These are phyloP conservation scores for Jacana jacana DNA, from an alignment of 2,113 vertebrate genomes.

Conservation along the genomic window DNA sequence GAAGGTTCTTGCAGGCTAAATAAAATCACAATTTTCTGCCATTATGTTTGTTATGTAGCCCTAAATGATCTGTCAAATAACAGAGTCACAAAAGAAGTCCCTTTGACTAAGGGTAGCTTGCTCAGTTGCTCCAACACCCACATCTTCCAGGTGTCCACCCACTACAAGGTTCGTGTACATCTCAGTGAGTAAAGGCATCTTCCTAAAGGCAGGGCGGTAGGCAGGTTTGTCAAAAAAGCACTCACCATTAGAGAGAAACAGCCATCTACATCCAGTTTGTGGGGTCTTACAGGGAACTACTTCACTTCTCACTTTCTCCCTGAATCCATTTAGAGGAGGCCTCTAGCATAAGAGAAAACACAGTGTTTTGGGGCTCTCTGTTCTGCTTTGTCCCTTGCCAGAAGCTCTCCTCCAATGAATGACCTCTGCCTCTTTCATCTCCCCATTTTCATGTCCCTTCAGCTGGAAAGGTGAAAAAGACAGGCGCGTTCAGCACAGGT, in stretches of 20 bases:
- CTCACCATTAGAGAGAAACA: neutral
- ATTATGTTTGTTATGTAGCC: neutral
- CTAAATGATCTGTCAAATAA: neutral
- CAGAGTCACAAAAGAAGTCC: neutral
- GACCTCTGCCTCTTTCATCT: neutral
- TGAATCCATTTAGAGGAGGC: neutral
- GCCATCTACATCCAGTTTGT: neutral
- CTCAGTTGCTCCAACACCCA: neutral
- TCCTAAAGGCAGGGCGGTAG: neutral
- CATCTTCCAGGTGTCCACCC: neutral
- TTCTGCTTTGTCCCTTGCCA: neutral
- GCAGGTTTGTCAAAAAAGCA: neutral
- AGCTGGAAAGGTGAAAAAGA: neutral
- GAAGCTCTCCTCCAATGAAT: neutral
- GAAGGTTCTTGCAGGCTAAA: neutral
- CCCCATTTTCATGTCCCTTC: neutral
- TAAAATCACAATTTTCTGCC: neutral
- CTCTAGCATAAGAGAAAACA: neutral
- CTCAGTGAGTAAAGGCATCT: neutral
- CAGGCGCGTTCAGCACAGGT: neutral
- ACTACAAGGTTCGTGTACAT: neutral
- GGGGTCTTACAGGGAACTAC: neutral
- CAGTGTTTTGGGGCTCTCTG: neutral
- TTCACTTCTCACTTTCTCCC: neutral
- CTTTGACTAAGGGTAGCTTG: neutral